Conservation (phyloP, 2,113 vertebrate genomes). For the Semnopithecus entellus region DNA sequence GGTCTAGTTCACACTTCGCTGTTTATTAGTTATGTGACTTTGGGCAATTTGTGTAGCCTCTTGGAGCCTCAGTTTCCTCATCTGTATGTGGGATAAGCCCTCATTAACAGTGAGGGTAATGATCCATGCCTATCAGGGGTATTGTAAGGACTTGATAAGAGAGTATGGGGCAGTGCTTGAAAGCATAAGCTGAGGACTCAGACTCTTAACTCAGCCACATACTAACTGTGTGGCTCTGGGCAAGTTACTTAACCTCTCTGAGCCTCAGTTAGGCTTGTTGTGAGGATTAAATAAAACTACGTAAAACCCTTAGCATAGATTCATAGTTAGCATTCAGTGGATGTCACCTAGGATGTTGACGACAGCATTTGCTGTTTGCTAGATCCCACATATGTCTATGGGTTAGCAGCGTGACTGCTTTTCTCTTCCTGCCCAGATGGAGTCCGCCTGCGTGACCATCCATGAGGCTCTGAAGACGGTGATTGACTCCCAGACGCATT, state of each 20-base stretch:
- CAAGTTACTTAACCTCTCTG: neutral
- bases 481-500: conserved; percentile 90
- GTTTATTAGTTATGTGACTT: neutral
- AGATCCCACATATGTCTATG: neutral
- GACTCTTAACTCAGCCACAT: neutral
- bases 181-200: neutral
- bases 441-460: conserved; percentile 91
- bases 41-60: neutral
- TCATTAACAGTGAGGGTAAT: neutral
- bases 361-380: neutral
- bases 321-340: accelerated
- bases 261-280: neutral
- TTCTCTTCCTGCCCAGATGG: conserved; percentile 85
- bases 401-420: accelerated
- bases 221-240: too few relatives aligned
- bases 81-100: neutral
- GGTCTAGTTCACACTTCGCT: neutral
- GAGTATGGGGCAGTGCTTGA: neutral
- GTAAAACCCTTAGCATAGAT: neutral
- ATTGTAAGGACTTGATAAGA: neutral
- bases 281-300: neutral
- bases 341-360: accelerated
- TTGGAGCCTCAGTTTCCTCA: neutral
- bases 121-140: accelerated
- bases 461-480: conserved; percentile 91